These are phyloP conservation scores for Caenorhabditis brenneri DNA, from an alignment of 1,140 invertebrate genomes.

Conservation along the genomic window DNA sequence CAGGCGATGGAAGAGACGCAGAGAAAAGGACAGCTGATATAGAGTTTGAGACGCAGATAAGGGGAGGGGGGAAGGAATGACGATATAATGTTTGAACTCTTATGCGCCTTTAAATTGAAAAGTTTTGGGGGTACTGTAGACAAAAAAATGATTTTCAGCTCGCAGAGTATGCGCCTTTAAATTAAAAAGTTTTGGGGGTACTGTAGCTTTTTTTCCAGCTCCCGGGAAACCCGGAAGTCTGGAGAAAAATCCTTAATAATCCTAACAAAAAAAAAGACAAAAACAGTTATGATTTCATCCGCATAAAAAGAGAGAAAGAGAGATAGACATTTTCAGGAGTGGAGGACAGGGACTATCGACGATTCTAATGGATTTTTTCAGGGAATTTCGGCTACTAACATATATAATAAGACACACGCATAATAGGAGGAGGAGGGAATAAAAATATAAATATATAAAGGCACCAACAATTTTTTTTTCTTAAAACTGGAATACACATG, in stretches of 20 bases:
- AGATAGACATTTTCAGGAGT: no score
- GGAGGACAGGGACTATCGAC: no score
- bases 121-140: neutral
- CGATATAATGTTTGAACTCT: conserved; percentile 19
- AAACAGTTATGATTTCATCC: no score
- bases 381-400: no score
- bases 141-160: neutral
- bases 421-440: neutral
- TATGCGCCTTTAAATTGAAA: neutral
- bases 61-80: neutral
- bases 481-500: neutral
- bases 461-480: no score
- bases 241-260: no score
- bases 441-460: neutral
- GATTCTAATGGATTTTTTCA: no score
- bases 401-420: neutral
- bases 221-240: no score
- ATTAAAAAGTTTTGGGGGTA: neutral
- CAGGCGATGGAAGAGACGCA: neutral
- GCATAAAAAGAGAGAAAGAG: no score
- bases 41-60: neutral
- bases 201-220: no score
- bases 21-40: neutral
- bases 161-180: neutral
- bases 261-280: no score